Percentiles rank a stretch among this genome's conserved stretches.
phyloP scores from a whole-genome alignment of 1,140 invertebrate species.

The Neodiprion fabricii region DNA sequence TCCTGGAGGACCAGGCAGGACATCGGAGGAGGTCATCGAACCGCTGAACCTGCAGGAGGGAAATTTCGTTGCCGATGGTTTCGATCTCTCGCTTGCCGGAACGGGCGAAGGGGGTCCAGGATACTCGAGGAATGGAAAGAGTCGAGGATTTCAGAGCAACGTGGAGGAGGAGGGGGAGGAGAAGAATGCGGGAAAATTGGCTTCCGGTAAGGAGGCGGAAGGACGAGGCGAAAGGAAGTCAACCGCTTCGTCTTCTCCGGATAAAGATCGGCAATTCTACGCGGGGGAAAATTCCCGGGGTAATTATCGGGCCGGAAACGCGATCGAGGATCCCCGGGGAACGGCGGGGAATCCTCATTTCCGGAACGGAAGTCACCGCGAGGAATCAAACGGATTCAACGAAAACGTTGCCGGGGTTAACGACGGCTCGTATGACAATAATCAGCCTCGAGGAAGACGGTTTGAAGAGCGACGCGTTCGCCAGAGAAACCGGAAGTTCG shows the following conservation, averaged over 20 bases:
- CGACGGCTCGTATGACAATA: neutral
- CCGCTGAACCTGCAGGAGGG: neutral
- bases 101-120: constrained; percentile 29
- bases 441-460: neutral
- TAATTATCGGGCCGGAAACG: neutral
- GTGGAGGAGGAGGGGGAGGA: neutral
- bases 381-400: neutral
- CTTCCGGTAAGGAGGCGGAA: neutral
- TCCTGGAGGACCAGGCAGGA: neutral
- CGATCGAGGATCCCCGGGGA: neutral
- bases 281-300: neutral
- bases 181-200: neutral
- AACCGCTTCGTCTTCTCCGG: no score
- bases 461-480: neutral
- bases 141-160: neutral
- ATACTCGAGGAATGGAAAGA: neutral
- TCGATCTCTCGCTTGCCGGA: constrained; percentile 41
- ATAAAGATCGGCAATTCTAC: no score
- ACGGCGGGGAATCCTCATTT: neutral
- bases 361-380: neutral
- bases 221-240: neutral
- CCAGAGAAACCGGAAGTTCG: neutral
- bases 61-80: neutral
- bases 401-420: neutral
- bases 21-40: neutral